Base-by-base conservation (phyloP, 2,113 vertebrate species). In the Oostethus manadensis region DNA sequence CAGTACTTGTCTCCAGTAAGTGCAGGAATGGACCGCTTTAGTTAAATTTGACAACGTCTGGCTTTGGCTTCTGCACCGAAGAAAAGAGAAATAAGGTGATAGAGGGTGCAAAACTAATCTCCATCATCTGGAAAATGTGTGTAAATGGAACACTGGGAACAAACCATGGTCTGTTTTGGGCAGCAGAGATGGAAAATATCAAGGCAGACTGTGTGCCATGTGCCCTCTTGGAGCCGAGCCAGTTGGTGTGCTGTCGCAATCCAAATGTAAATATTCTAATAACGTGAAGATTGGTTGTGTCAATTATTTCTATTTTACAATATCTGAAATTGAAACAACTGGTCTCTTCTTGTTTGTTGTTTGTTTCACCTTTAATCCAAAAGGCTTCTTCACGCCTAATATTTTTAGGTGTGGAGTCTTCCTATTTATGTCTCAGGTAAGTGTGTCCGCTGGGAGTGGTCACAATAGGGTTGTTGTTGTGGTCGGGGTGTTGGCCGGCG, bases 1-100 rank as follows among this genome's bases (percentile, higher is more conserved):
- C 51, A 84, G 29, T 48, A 20, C 38, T 58, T 63, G 69, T 68
- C 47, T 62, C 47, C 56, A 66, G 66, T 71, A 68, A 78, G 62
- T 63, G 79, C 60, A 66, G 62, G 22, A 43, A 44, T 64, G 63
- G 33, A 46, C 26, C 10, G 53, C 55, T 67, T 71, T 60, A 60
- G 53, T 17, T 26, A 23, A 51, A 0, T 1, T 35, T 44, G 64
- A 68, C 62, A 49, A 23, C 48, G 64, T 71, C 62, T 65, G 46
- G 65, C 58, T 65, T 53, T 16, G 18, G 48, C 74, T 76, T 63
- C 49, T n/a, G 10, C 43, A 18, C 56, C 60, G 20, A 55, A 16
- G 56, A n/a, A 55, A 54, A 60, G 56, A 42, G 14, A 58, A 55
- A 67, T 45, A 40, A 42, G 23, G 38, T 1, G 17, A 44, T 0